Conservation (phyloP, 2,113 vertebrate species). For the Hyperoodon ampullatus region DNA sequence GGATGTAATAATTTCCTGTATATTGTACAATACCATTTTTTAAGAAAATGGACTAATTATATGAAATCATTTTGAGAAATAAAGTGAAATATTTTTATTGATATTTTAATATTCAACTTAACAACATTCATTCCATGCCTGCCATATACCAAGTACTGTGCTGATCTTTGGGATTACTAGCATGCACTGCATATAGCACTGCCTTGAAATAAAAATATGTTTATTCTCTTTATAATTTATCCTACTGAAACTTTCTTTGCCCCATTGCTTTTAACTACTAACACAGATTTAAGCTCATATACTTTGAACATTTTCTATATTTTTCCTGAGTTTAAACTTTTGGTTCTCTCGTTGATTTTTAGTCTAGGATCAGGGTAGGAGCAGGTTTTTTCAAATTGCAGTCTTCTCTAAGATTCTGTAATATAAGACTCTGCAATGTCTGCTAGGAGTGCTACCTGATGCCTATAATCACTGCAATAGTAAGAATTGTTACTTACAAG, state of each 20-base stretch:
- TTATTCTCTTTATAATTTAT: slow-evolving; percentile 1
- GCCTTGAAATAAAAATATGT: slow-evolving; percentile 12
- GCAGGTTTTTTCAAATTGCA: not conserved
- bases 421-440: too few relatives aligned
- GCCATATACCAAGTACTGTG: not conserved
- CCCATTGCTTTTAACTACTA: not conserved
- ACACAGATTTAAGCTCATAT: not conserved
- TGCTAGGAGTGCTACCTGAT: not conserved
- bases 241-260: not conserved
- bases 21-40: not conserved
- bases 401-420: not conserved
- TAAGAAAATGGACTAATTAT: not conserved
- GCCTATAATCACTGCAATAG: not conserved
- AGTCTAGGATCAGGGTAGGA: not conserved
- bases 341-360: not conserved
- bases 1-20: not conserved
- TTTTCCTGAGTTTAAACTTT: not conserved
- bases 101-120: slow-evolving; percentile 9
- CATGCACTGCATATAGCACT: not conserved
- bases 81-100: not conserved
- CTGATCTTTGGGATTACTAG: not conserved
- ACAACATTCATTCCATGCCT: not conserved
- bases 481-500: not conserved
- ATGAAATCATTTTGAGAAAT: slow-evolving; percentile 14
- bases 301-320: not conserved